Evolutionary conservation across 2,797 vertebrate genomes (phyloP), one percentile per base, ranked within the genome.

Genomic region (Chloroceryle amazona): DNA sequence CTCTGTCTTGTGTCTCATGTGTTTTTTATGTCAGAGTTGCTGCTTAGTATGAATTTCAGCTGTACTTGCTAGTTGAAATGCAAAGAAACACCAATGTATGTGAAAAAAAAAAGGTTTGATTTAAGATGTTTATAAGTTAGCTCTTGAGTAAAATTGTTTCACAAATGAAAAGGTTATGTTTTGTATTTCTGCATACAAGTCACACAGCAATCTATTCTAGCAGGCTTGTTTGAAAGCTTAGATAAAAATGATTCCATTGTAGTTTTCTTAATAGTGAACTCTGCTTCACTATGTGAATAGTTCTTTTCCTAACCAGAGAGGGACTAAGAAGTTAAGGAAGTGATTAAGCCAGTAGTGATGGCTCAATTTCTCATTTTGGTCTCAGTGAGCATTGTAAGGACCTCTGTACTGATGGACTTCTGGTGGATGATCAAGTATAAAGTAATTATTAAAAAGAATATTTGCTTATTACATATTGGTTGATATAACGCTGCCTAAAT

Each of bases 161-260:
- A 10, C 31, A 73, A 47, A 11, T 46, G 11, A 65, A 51, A 84
- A 82, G 39, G 10, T 70, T 76, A 23, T 72, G 7, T 31, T 86
- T 75, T 75, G 9, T 87, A 41, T 76, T 81, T 66, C 73, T 90
- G 63, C 23, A 52, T 29, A 31, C 9, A n/a, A 26, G 66, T 9
- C 18, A 55, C 0, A 0, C 11, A 85, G 10, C 1, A 3, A 13
- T 39, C 14, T 51, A 26, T 22, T 54, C 52, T 46, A 62, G 49
- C 17, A 63, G 33, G 19, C 15, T 67, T 31, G 52, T 86, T 57
- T 52, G 31, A 83, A 78, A 83, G 11, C 65, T 76, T 39, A 60
- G 39, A 19, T 82, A 82, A 60, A 67, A 63, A 47, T 0, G 1
- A 16, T 58, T 35, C 68, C 23, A 65, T 33, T 54, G 15, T 33